A percentile compares a stretch with the other conserved stretches of the same genome.
Evolutionary conservation across 2,797 vertebrate genomes (phyloP).

Genomic region (Clarias platycephalus): DNA sequence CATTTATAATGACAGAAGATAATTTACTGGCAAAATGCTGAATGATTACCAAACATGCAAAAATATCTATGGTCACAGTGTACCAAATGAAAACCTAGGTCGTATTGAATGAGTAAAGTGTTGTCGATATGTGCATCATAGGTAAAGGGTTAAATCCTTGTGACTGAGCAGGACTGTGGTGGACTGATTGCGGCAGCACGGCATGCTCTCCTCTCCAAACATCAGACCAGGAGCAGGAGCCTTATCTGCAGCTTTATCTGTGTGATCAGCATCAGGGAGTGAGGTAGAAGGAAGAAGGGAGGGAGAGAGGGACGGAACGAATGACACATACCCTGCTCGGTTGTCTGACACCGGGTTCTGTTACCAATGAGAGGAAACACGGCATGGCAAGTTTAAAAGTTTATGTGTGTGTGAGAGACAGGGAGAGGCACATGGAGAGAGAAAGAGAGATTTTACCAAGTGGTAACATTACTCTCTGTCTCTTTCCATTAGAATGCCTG

Average conservation of each 20-base stretch:
- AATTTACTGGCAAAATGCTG: not conserved
- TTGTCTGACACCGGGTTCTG: conserved; percentile 60
- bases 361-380: conserved; percentile 64
- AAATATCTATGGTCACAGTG: not conserved
- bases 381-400: conserved; percentile 48
- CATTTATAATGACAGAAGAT: not conserved
- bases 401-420: conserved; percentile 12
- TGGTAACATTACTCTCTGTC: conserved; percentile 45
- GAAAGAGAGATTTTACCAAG: conserved; percentile 25
- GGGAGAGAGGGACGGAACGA: conserved; percentile 59
- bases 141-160: conserved; percentile 42
- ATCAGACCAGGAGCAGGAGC: conserved; percentile 40
- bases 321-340: conserved; percentile 67
- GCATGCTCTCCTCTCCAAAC: conserved; percentile 44
- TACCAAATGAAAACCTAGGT: too few species aligned
- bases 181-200: conserved; percentile 46
- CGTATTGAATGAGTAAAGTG: not conserved
- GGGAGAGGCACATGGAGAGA: conserved; percentile 20
- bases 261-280: conserved; percentile 54
- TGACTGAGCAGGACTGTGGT: conserved; percentile 29
- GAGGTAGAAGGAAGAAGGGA: conserved; percentile 50
- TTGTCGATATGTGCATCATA: conserved; percentile 1
- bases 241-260: conserved; percentile 67
- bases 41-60: not conserved
- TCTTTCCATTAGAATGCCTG: conserved; percentile 32